These are phyloP conservation scores for Benitochromis conjunctus DNA, from an alignment of 2,113 vertebrate species.

Conservation along the genomic window DNA sequence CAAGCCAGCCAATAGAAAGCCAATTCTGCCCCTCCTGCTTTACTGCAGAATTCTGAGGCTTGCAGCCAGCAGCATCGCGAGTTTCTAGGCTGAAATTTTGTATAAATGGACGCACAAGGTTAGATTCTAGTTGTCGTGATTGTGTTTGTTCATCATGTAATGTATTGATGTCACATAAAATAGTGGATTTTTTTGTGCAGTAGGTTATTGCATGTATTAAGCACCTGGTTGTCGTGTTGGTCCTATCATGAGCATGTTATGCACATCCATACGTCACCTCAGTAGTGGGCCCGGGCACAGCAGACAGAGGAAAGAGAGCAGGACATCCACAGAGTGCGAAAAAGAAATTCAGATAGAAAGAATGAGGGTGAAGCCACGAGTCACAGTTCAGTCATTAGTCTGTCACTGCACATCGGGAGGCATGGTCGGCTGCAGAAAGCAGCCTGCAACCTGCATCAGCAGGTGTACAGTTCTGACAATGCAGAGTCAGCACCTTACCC, in stretches of 20 bases:
- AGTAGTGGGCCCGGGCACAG: neutral
- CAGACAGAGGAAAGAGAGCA: neutral
- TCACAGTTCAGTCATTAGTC: neutral
- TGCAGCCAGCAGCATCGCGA: slow-evolving; percentile 46
- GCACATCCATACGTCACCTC: slow-evolving; percentile 25
- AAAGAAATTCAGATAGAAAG: neutral
- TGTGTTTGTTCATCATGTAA: slow-evolving; percentile 52
- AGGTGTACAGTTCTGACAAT: neutral
- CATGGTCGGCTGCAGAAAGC: neutral
- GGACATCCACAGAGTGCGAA: neutral
- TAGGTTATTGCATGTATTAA: slow-evolving; percentile 40
- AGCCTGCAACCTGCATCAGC: slow-evolving; percentile 2
- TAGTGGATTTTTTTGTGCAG: slow-evolving; percentile 16
- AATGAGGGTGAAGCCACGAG: neutral
- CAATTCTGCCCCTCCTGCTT: slow-evolving; percentile 69
- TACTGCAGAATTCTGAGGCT: slow-evolving; percentile 76
- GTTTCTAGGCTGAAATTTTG: slow-evolving; percentile 51
- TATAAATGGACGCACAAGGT: slow-evolving; percentile 63
- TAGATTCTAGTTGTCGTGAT: slow-evolving; percentile 56
- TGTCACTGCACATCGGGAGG: neutral
- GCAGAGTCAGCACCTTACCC: slow-evolving; percentile 36
- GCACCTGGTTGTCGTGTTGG: slow-evolving; percentile 37
- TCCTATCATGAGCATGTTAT: slow-evolving; percentile 44
- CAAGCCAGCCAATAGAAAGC: slow-evolving; percentile 52
- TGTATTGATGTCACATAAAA: slow-evolving; percentile 23